phyloP scores from a whole-genome alignment of 2,797 vertebrate genomes.

The Caiman crocodilus region DNA sequence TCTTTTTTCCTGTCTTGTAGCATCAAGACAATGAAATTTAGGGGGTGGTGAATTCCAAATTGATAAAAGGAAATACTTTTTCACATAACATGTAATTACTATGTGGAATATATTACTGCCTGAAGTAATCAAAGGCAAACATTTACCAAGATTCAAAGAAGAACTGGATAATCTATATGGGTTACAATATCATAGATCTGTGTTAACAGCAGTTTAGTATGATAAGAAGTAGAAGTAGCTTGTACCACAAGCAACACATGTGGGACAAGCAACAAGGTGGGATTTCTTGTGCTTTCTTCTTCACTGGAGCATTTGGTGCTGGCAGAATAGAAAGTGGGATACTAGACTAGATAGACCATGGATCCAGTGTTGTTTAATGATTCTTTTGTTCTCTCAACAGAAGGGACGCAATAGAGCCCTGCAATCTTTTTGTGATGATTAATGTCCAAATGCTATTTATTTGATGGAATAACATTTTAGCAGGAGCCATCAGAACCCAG shows the following conservation, averaged over 20 bases:
- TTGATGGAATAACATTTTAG: background rate
- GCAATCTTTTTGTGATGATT: background rate
- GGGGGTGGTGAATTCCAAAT: background rate
- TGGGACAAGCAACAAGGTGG: too few species aligned
- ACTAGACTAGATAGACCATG: background rate
- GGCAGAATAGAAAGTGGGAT: background rate
- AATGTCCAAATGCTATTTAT: background rate
- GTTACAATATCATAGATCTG: too few species aligned
- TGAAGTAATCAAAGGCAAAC: background rate
- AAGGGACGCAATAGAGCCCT: background rate
- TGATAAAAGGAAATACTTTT: background rate
- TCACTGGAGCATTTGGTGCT: background rate
- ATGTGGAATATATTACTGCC: background rate
- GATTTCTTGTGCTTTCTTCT: background rate
- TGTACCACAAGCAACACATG: too few species aligned
- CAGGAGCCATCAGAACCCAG: background rate
- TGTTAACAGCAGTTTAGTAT: too few species aligned
- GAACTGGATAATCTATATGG: accelerated
- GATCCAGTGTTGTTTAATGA: background rate
- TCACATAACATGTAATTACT: background rate
- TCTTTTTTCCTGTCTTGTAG: background rate
- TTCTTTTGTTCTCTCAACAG: background rate
- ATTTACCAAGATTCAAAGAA: background rate
- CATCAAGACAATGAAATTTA: background rate
- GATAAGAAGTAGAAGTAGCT: too few species aligned